phyloP scores from a whole-genome alignment of 2,888 invertebrate species.

The Apodemia zela region DNA sequence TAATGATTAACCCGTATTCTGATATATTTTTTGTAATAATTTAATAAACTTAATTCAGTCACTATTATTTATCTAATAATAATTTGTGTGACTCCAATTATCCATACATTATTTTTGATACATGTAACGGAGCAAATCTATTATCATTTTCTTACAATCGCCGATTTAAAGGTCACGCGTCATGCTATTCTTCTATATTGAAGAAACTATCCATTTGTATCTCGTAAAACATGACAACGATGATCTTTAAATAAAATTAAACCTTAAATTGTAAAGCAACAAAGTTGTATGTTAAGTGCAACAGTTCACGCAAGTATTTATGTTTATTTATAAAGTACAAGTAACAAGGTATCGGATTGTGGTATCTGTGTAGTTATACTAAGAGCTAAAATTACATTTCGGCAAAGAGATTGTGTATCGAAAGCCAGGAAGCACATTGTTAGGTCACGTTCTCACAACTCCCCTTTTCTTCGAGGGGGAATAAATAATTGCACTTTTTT shows the following conservation, averaged over 20 bases:
- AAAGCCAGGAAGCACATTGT: slow-evolving; percentile 80
- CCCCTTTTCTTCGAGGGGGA: slow-evolving; percentile 79
- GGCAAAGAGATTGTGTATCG: slow-evolving; percentile 59
- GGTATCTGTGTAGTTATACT: slow-evolving; percentile 42
- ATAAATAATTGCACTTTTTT: slow-evolving; percentile 81
- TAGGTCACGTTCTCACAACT: slow-evolving; percentile 80
- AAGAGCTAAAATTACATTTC: slow-evolving; percentile 57
- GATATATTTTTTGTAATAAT: too few relatives aligned
- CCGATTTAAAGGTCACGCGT: slow-evolving; percentile 73
- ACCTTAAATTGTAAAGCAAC: slow-evolving; percentile 31
- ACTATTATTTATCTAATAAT: neutral
- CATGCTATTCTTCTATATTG: slow-evolving; percentile 67
- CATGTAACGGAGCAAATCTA: slow-evolving; percentile 45
- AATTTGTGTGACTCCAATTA: neutral
- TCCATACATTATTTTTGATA: neutral
- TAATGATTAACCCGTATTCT: too few relatives aligned
- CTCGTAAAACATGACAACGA: slow-evolving; percentile 34
- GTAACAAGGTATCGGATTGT: slow-evolving; percentile 49
- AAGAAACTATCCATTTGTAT: slow-evolving; percentile 58
- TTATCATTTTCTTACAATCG: slow-evolving; percentile 76
- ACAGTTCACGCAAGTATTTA: slow-evolving; percentile 44
- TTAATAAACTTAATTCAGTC: too few relatives aligned
- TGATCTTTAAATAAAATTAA: slow-evolving; percentile 31
- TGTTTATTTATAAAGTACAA: slow-evolving; percentile 56
- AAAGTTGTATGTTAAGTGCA: slow-evolving; percentile 38